Base-by-base conservation (phyloP, 1,140 invertebrate species). In the Tetramorium alpestre region DNA sequence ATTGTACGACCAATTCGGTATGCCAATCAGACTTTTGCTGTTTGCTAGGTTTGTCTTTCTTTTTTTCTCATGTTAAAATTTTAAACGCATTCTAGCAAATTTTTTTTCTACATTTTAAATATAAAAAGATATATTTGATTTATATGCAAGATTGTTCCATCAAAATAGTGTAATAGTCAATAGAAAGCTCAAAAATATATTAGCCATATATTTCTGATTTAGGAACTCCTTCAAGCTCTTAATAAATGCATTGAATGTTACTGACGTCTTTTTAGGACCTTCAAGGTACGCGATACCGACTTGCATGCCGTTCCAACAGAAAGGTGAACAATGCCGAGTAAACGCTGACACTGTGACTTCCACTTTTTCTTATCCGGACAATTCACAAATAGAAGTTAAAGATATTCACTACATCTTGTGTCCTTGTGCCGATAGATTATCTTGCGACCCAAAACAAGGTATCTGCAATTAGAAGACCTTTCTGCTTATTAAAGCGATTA, bases 331-430 rank as follows among this genome's bases (percentile, higher is more conserved):
- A 16, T 94, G 94, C n/a, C 88, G 90, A 65, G 88, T 92, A n/a
- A 56, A 47, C 0, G 81, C 67, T 28, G 25, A 60, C 10, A 81
- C 49, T 16, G 78, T 33, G 90, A 92, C 84, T 1, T 75, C 87
- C 13, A 28, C 88, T 58, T 11, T 86, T 89, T 16, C 41, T 18
- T 94, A 93, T 72, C 93, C 93, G 0, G 78, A 94, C 58, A 89
- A 88, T 7, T 25, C 33, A 3, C 6, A 44, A 28, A 28, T 93
- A 6, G 16, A 54, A 85, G 28, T 84, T 93, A 47, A 90, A 4
- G 51, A 92, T 44, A 88, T 94, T 5, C 47, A 93, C 84, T 73
- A 44, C 3, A 77, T 92, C 7, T 56, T 93, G 8, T 94, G 94
- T 70, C 92, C 93, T 25, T 94, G 94, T 38, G 77, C 18, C 0